Percentiles rank a stretch among this genome's conserved stretches.
These are phyloP conservation scores for Trachelipus rathkii DNA, from an alignment of 1,140 invertebrate genomes.

Conservation along the genomic window DNA sequence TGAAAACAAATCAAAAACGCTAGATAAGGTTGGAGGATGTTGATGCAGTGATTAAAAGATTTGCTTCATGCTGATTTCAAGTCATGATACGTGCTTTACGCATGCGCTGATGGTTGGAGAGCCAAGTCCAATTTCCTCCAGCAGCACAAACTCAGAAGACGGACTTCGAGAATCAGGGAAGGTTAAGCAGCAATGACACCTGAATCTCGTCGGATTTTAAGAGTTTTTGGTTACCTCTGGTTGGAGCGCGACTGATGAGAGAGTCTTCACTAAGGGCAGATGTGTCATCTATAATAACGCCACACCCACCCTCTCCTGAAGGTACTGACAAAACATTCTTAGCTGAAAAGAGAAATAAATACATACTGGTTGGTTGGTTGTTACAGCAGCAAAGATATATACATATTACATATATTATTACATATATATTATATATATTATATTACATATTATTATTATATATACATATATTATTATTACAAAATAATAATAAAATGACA, in stretches of 20 bases:
- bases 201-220: conserved; percentile 11
- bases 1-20: too few species aligned
- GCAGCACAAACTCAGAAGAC: conserved; percentile 16
- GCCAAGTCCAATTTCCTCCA: conserved; percentile 15
- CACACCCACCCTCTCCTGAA: neutral
- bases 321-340: neutral
- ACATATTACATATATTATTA: too few species aligned
- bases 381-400: too few species aligned
- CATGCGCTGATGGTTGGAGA: conserved; percentile 32
- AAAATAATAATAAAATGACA: too few species aligned
- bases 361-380: too few species aligned
- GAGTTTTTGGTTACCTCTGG: conserved; percentile 34
- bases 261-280: conserved; percentile 32
- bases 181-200: conserved; percentile 16
- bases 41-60: conserved; percentile 25
- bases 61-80: neutral
- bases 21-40: conserved; percentile 19
- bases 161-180: conserved; percentile 13
- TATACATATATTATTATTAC: too few species aligned
- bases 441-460: too few species aligned
- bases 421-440: too few species aligned
- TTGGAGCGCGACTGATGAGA: conserved; percentile 30
- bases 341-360: neutral
- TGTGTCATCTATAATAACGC: conserved; percentile 33
- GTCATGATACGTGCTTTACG: conserved; percentile 40